Base-by-base conservation (phyloP, 2,797 vertebrate species). In the Gymnopithys bicolor region DNA sequence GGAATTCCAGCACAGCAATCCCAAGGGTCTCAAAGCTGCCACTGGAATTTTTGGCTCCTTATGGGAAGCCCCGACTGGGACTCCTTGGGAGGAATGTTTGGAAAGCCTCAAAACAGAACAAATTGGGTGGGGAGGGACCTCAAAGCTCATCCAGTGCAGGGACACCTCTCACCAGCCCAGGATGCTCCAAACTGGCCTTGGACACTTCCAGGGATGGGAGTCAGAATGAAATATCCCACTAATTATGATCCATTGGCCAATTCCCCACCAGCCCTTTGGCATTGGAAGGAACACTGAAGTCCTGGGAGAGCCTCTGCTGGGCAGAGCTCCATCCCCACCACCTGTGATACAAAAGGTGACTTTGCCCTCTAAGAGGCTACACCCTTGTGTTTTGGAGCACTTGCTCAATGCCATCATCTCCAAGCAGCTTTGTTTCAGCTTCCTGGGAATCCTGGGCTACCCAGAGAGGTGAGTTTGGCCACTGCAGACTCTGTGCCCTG, bases 131-230 rank as follows among this genome's bases (percentile, higher is more conserved):
- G 62, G 19, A 58, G 37, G 19, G 37, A 64, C 17, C 14, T 45
- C 14, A 32, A 28, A 64, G n/a, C 12, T 8, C 5, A 58, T 33
- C 6, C 13, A 33, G 28, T 14, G 5, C 37, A 51, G 16, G 28
- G 58, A 63, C 64, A 63, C 5, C 24, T 70, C 0, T 51, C 28
- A 7, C 9, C 11, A 0, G 1, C 7, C 49, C 32, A 69, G 13
- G 28, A 0, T 11, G 58, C n/a, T 64, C 64, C 19, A 69, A 0
- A 10, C 35, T 37, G 9, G 28, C 32, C 56, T 49, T 0, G 43
- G 27, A 1, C 35, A 69, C 32, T 49, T 0, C 27, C 59, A 71
- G 35, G 23, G 32, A 43, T 11, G 13, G 15, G 28, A 51, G 33
- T 27, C 18, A 74, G 21, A 70, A 81, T 46, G 11, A 76, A 70